Conservation (phyloP, 2,113 vertebrate genomes). For the Rostratula benghalensis region DNA sequence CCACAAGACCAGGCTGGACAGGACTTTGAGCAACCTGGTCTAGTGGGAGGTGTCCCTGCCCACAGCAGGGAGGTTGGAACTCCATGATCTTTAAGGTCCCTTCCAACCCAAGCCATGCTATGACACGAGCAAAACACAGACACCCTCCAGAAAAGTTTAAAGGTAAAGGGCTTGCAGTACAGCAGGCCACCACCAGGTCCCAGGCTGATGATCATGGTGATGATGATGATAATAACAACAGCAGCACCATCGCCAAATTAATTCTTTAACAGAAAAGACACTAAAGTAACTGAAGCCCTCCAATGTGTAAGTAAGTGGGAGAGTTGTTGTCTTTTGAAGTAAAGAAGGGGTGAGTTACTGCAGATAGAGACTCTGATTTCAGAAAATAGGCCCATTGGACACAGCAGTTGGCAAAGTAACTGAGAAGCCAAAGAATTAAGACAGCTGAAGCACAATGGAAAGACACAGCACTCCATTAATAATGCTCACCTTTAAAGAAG, state of each 20-base stretch:
- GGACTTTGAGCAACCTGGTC: too few relatives aligned
- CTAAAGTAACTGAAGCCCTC: neutral
- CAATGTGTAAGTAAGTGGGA: neutral
- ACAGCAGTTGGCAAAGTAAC: neutral
- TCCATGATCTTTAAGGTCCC: too few relatives aligned
- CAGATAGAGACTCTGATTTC: neutral
- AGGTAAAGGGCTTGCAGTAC: neutral
- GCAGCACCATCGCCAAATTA: neutral
- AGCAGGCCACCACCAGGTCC: neutral
- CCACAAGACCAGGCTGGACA: neutral
- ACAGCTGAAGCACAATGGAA: slow-evolving; percentile 19
- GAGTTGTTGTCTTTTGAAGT: neutral
- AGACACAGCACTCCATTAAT: slow-evolving; percentile 33
- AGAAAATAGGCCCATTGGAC: neutral
- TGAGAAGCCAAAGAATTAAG: slow-evolving; percentile 4
- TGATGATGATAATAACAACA: neutral
- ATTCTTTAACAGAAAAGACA: neutral
- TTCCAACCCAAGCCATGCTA: too few relatives aligned
- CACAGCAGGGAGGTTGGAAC: too few relatives aligned
- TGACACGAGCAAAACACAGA: neutral
- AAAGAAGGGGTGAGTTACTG: neutral
- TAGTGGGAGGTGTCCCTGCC: too few relatives aligned
- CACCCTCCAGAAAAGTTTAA: neutral
- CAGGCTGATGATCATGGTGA: neutral
- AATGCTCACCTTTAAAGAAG: slow-evolving; percentile 48